Evolutionary conservation across 2,888 invertebrate genomes (phyloP).

Genomic region (Rotaria socialis): DNA sequence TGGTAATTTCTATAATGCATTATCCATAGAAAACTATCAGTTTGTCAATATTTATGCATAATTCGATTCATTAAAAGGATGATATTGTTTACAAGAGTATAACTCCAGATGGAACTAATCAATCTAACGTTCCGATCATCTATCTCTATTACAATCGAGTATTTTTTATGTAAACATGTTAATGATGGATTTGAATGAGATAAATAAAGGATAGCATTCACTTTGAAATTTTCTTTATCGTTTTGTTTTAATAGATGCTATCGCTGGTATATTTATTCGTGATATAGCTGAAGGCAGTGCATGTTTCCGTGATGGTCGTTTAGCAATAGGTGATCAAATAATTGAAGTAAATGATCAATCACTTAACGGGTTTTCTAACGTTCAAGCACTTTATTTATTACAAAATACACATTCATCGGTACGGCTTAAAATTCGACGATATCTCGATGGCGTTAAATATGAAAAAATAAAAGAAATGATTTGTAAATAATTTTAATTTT

Average conservation of each 20-base stretch:
- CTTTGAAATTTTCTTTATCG: not conserved
- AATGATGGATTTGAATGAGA: not conserved
- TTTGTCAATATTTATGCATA: too few relatives aligned
- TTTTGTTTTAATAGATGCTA: not conserved
- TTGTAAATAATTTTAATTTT: not conserved
- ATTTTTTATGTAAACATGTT: not conserved
- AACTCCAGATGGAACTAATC: not conserved
- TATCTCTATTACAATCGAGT: not conserved
- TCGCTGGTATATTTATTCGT: constrained; percentile 29
- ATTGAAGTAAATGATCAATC: constrained; percentile 80
- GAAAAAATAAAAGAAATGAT: constrained; percentile 37
- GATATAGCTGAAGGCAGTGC: constrained; percentile 23
- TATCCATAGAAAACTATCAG: too few relatives aligned
- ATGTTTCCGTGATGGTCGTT: constrained; percentile 69
- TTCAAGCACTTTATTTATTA: constrained; percentile 30
- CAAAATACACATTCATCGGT: constrained; percentile 5
- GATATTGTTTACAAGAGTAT: not conserved
- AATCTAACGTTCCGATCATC: not conserved
- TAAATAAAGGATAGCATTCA: not conserved
- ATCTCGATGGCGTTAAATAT: constrained; percentile 2
- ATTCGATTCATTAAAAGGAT: too few relatives aligned
- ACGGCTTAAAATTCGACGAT: constrained; percentile 14
- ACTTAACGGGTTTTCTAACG: constrained; percentile 67
- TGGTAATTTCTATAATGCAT: too few relatives aligned
- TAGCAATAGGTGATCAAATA: constrained; percentile 87